Percentiles rank a stretch among this genome's conserved stretches.
Conservation (phyloP, 2,113 vertebrate genomes). For the Lophius piscatorius region DNA sequence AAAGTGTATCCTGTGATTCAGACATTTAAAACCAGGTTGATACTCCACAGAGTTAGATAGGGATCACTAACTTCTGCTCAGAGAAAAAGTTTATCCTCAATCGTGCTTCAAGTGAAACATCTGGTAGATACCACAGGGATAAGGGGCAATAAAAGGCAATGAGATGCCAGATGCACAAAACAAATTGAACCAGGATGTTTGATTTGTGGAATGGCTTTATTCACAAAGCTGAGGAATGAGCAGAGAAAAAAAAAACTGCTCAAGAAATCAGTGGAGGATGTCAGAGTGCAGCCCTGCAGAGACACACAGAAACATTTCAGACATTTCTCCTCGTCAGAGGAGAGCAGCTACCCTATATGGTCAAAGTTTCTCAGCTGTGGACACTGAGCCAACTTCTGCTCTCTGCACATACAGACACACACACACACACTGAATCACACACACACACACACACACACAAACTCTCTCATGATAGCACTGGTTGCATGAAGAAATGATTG, state of each 20-base stretch:
- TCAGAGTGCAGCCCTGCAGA: slow-evolving; percentile 42
- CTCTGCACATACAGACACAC: slow-evolving; percentile 15
- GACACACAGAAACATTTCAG: slow-evolving; percentile 57
- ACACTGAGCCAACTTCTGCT: slow-evolving; percentile 39
- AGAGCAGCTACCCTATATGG: slow-evolving; percentile 74
- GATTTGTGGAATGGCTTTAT: not conserved
- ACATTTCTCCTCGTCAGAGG: slow-evolving; percentile 61
- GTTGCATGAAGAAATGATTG: slow-evolving; percentile 61
- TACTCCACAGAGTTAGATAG: no score
- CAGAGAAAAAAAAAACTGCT: not conserved
- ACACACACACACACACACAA: slow-evolving; percentile 4
- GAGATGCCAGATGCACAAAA: no score
- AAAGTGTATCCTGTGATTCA: no score
- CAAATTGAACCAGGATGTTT: not conserved
- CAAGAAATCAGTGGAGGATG: slow-evolving; percentile 2
- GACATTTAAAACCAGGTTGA: no score
- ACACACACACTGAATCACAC: slow-evolving; percentile 20
- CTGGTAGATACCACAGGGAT: no score
- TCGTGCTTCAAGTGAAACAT: no score
- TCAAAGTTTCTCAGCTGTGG: slow-evolving; percentile 71
- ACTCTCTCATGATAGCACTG: slow-evolving; percentile 34
- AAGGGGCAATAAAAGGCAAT: no score
- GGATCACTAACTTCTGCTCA: no score
- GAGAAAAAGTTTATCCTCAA: no score
- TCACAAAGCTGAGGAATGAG: not conserved